Percentiles rank a stretch among this genome's conserved stretches.
Evolutionary conservation across 2,113 vertebrate species (phyloP).

Genomic region (Cebidichthys violaceus): DNA sequence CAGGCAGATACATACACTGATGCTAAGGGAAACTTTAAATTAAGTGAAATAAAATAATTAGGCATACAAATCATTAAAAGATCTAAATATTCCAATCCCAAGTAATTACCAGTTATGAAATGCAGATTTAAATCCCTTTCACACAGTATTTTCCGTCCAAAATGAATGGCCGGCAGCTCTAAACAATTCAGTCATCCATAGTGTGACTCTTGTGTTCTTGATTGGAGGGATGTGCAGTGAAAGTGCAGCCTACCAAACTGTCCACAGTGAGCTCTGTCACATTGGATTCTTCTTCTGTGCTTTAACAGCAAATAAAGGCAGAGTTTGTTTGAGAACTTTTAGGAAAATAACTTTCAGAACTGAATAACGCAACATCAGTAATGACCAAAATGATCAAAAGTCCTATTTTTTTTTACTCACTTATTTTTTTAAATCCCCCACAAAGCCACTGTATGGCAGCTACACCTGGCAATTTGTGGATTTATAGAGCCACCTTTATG

Average conservation of each 20-base stretch:
- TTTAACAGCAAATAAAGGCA: not conserved
- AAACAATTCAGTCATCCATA: not conserved
- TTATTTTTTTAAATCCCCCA: not conserved
- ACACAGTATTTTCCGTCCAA: not conserved
- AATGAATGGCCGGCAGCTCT: not conserved
- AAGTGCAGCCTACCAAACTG: not conserved
- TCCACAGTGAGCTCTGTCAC: constrained; percentile 18
- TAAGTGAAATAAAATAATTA: not conserved
- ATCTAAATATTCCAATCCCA: not conserved
- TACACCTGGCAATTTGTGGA: not conserved
- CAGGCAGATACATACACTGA: not conserved
- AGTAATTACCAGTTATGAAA: constrained; percentile 2
- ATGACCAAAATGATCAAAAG: constrained; percentile 6
- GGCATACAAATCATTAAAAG: not conserved
- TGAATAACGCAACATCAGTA: not conserved
- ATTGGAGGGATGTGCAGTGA: constrained; percentile 1
- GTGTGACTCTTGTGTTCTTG: not conserved
- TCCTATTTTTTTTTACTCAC: not conserved
- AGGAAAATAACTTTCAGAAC: not conserved
- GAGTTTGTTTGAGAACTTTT: not conserved
- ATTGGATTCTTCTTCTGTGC: constrained; percentile 9
- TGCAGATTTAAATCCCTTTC: not conserved
- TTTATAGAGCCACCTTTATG: not conserved
- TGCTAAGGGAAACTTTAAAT: not conserved
- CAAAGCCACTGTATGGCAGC: not conserved